Evolutionary conservation across 2,113 vertebrate genomes (phyloP).

Genomic region (Halichoerus grypus): DNA sequence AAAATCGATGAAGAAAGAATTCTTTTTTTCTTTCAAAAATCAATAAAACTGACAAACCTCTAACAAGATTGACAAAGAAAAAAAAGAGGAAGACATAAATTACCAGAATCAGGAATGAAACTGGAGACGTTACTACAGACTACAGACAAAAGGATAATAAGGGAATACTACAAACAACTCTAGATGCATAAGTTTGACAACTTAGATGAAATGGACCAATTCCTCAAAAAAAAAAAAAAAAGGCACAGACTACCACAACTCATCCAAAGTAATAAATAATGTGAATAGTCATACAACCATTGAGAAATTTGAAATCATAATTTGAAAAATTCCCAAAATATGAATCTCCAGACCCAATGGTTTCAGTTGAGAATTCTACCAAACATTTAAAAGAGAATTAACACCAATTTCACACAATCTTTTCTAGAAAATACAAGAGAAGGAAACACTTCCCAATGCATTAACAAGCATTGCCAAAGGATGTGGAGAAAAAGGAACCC

Average conservation of each 20-base stretch:
- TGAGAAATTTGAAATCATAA: constrained; percentile 8
- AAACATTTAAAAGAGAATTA: constrained; percentile 8
- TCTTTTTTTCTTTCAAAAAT: neutral
- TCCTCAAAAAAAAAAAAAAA: neutral
- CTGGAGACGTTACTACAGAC: neutral
- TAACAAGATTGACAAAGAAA: constrained; percentile 8
- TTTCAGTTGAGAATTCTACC: constrained; percentile 3
- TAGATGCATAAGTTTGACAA: neutral
- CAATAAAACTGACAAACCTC: neutral
- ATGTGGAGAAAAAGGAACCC: neutral
- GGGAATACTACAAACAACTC: neutral
- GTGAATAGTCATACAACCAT: neutral
- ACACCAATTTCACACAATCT: neutral
- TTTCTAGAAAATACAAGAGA: constrained; percentile 6
- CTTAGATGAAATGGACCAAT: neutral
- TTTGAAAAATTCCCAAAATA: neutral
- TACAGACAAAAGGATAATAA: neutral
- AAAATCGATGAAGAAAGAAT: constrained; percentile 21
- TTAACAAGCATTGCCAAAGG: neutral
- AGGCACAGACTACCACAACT: neutral
- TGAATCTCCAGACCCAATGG: neutral
- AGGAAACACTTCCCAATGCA: neutral
- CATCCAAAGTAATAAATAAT: neutral
- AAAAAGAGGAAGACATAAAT: neutral
- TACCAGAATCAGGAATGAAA: constrained; percentile 1